Conservation (phyloP, 2,888 invertebrate species). For the Acronicta aceris region DNA sequence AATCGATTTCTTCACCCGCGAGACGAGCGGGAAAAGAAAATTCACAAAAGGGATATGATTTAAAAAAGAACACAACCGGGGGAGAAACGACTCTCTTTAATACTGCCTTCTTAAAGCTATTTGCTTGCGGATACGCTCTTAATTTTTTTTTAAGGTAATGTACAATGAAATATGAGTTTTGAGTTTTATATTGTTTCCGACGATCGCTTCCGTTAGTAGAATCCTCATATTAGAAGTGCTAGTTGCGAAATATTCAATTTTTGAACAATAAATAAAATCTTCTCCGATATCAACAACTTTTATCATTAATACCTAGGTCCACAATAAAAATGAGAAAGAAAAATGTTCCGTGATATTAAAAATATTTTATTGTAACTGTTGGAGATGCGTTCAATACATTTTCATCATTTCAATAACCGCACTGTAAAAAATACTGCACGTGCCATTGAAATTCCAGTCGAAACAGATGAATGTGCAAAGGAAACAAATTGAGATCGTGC, state of each 20-base stretch:
- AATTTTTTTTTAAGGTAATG: constrained; percentile 59
- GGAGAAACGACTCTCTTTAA: constrained; percentile 56
- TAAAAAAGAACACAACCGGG: constrained; percentile 63
- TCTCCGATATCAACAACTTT: not conserved
- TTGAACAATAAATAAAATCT: not conserved
- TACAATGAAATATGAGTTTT: constrained; percentile 53
- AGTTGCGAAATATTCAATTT: not conserved
- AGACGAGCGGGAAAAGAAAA: constrained; percentile 65
- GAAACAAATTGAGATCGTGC: constrained; percentile 69
- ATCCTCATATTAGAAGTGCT: not conserved
- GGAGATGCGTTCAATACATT: constrained; percentile 7
- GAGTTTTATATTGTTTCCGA: constrained; percentile 49
- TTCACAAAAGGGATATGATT: constrained; percentile 68
- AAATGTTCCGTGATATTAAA: not conserved
- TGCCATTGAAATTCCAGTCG: constrained; percentile 49
- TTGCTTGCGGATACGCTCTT: constrained; percentile 57
- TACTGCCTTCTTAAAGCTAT: constrained; percentile 66
- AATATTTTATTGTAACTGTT: not conserved
- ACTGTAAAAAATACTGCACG: constrained; percentile 41
- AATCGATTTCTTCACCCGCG: constrained; percentile 76
- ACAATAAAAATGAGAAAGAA: not conserved
- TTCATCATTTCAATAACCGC: constrained; percentile 23
- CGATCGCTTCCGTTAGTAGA: constrained; percentile 6
- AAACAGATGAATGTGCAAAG: constrained; percentile 63
- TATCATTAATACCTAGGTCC: not conserved